Evolutionary conservation across 2,888 invertebrate genomes (phyloP), one percentile per base, ranked within the genome.

Genomic region (Aleiodes testaceus): DNA sequence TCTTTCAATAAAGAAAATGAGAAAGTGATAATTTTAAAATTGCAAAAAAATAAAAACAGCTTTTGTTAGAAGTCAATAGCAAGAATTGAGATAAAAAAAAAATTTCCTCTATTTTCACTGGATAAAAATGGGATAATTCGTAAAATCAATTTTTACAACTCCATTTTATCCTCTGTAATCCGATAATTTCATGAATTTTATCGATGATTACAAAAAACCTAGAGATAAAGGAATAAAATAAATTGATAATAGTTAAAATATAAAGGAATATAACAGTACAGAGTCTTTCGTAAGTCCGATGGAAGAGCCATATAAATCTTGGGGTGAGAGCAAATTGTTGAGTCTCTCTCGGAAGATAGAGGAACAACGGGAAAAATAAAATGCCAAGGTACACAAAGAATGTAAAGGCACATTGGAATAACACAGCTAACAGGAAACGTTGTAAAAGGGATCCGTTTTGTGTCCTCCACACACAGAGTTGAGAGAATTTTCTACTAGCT

Each of bases 391-490:
- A 70, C 53, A 75, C 47, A 69, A 66, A 69, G 52, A 53, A 50
- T 49, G 50, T 53, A 64, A 47, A 36, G 36, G 64, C 64, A 44
- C 67, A 76, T 68, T 59, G 63, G 77, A 79, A 78, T 76, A 81
- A 79, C 80, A 79, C 81, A 82, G 78, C 79, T 82, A 84, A 84
- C 84, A 84, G 84, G 84, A 84, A 84, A 84, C 82, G 83, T 83
- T 82, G 82, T 84, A 82, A 49, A 20, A 52, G 75, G 77, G 73
- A 70, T 53, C 69, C 72, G 74, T 65, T 59, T 69, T 71, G 70
- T 69, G 66, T 74, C 68, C 74, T 72, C 72, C 68, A 66, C 70
- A 65, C 65, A 55, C 66, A 61, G 18, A 36, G 36, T 36, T 36
- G 36, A 36, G 68, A 36, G 59, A 59, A 59, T 59, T 59, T 59